Evolutionary conservation across 2,113 vertebrate species (phyloP).

Genomic region (Baryphthengus martii): DNA sequence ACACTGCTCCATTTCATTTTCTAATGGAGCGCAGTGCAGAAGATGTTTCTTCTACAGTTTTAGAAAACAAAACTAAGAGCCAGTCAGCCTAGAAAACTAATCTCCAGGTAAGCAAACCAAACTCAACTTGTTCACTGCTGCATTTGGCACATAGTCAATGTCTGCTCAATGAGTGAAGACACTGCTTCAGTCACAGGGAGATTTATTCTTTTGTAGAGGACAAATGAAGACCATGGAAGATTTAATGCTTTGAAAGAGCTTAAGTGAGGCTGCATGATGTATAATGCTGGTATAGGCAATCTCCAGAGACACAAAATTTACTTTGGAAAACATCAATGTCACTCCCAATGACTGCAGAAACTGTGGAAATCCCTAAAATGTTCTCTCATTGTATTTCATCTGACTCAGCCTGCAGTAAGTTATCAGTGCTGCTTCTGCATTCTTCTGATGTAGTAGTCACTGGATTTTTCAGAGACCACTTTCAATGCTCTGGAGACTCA

Average conservation of each 20-base stretch:
- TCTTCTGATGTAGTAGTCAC: background rate
- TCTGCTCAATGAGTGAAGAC: background rate
- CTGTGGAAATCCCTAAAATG: background rate
- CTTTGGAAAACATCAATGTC: constrained; percentile 1
- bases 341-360: background rate
- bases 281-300: background rate
- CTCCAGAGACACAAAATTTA: background rate
- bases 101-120: background rate
- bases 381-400: background rate
- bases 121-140: background rate
- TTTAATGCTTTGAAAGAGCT: background rate
- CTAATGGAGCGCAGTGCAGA: background rate
- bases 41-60: background rate
- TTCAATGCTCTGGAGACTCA: background rate
- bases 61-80: background rate
- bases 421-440: background rate
- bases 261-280: background rate
- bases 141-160: background rate
- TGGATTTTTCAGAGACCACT: background rate
- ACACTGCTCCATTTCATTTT: background rate
- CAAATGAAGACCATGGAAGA: background rate
- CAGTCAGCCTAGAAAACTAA: background rate
- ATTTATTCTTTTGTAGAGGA: background rate
- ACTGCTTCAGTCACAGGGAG: background rate
- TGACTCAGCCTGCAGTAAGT: constrained; percentile 11